Conservation (phyloP, 2,797 vertebrate species). For the Sebastes dallii region DNA sequence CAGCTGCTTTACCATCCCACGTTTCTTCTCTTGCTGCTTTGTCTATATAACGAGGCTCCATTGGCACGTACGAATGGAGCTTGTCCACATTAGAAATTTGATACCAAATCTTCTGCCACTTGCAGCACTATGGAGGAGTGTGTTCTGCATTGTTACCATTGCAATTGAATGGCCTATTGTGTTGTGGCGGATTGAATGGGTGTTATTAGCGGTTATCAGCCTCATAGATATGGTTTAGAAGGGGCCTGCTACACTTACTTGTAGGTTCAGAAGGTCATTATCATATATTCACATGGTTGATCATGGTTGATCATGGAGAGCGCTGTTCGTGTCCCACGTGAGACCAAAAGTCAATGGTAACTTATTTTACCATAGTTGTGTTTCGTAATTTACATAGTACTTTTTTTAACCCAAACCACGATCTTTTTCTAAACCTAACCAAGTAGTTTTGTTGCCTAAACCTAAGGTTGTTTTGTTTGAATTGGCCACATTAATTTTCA, state of each 20-base stretch:
- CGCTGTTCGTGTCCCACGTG: too few relatives aligned
- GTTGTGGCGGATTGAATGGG: too few relatives aligned
- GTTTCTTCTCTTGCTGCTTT: not conserved
- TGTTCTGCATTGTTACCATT: not conserved
- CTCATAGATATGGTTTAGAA: too few relatives aligned
- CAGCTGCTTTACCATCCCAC: not conserved
- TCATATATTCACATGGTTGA: too few relatives aligned
- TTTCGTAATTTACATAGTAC: not conserved
- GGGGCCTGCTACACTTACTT: not conserved
- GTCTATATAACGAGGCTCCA: not conserved
- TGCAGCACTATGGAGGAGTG: not conserved
- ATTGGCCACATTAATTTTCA: not conserved
- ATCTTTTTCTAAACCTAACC: not conserved
- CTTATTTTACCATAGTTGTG: too few relatives aligned
- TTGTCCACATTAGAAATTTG: conserved; percentile 5
- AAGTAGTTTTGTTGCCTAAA: not conserved
- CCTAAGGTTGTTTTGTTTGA: not conserved
- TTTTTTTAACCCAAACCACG: not conserved
- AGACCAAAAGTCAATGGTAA: too few relatives aligned
- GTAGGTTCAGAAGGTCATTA: too few relatives aligned
- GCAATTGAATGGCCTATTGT: not conserved
- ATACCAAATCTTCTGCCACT: not conserved
- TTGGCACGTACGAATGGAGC: not conserved
- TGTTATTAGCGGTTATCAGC: too few relatives aligned
- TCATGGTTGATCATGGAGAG: too few relatives aligned